These are phyloP conservation scores for Centruroides vittatus DNA, from an alignment of 1,140 invertebrate species.

Conservation along the genomic window DNA sequence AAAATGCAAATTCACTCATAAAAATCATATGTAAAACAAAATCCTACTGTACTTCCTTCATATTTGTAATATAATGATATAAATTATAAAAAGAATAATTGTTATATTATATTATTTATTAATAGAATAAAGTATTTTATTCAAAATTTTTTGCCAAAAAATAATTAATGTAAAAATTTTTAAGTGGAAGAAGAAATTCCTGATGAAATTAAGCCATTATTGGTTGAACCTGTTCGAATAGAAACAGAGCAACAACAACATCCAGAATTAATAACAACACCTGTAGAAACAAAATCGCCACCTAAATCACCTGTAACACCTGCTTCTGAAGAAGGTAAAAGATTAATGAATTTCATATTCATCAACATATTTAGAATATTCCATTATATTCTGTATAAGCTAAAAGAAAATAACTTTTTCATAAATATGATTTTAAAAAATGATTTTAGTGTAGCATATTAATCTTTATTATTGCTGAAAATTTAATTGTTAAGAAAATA, in stretches of 20 bases:
- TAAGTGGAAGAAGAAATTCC: constrained; percentile 22
- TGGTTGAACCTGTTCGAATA: constrained; percentile 20
- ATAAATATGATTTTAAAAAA: background rate
- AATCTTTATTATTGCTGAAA: too few species aligned
- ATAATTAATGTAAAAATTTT: background rate
- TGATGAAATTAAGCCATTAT: constrained; percentile 20
- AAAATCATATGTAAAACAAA: too few species aligned
- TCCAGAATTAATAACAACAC: constrained; percentile 1
- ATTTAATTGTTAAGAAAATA: too few species aligned
- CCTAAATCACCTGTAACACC: constrained; percentile 20
- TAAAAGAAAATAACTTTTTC: background rate
- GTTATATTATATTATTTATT: too few species aligned
- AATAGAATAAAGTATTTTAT: too few species aligned
- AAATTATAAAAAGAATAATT: too few species aligned
- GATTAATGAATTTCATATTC: background rate
- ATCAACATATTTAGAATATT: background rate
- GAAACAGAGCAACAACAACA: constrained; percentile 11
- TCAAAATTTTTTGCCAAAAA: too few species aligned
- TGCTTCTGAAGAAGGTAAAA: constrained; percentile 19
- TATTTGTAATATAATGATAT: too few species aligned
- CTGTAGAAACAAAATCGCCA: constrained; percentile 11
- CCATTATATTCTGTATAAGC: constrained; percentile 1
- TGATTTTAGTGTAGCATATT: too few species aligned
- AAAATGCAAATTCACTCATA: too few species aligned
- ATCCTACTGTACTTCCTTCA: too few species aligned